Evolutionary conservation across 2,888 invertebrate species (phyloP).

Genomic region (Platypus cylindrus): DNA sequence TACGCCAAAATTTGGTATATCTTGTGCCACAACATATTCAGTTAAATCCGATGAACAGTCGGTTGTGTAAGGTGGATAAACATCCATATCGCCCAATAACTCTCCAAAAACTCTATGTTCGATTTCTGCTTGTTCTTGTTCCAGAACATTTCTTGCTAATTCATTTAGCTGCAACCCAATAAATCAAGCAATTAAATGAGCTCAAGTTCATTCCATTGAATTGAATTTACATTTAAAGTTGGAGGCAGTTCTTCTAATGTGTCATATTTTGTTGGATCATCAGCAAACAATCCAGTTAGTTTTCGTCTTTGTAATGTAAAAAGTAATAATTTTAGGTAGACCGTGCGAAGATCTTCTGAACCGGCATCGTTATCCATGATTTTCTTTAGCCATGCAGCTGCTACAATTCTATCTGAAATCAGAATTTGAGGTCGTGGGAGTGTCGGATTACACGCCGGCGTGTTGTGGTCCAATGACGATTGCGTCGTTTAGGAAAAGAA

Average conservation of each 20-base stretch:
- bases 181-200: background rate
- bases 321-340: constrained; percentile 36
- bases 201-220: background rate
- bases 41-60: constrained; percentile 34
- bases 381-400: constrained; percentile 37
- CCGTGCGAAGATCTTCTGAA: constrained; percentile 26
- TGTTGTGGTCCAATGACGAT: too few relatives aligned
- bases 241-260: constrained; percentile 27
- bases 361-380: constrained; percentile 25
- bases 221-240: constrained; percentile 22
- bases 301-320: constrained; percentile 34
- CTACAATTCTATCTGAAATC: constrained; percentile 31
- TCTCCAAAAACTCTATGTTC: constrained; percentile 17
- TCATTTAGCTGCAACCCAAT: constrained; percentile 19
- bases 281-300: constrained; percentile 33
- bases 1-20: constrained; percentile 38
- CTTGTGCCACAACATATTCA: constrained; percentile 37
- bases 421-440: too few relatives aligned
- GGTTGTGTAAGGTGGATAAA: constrained; percentile 27
- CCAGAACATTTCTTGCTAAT: constrained; percentile 29
- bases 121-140: constrained; percentile 24
- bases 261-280: constrained; percentile 28
- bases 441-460: too few relatives aligned
- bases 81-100: constrained; percentile 23
- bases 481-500: too few relatives aligned